These are phyloP conservation scores for Trisateles emortualis DNA, from an alignment of 2,888 invertebrate genomes.

Conservation along the genomic window DNA sequence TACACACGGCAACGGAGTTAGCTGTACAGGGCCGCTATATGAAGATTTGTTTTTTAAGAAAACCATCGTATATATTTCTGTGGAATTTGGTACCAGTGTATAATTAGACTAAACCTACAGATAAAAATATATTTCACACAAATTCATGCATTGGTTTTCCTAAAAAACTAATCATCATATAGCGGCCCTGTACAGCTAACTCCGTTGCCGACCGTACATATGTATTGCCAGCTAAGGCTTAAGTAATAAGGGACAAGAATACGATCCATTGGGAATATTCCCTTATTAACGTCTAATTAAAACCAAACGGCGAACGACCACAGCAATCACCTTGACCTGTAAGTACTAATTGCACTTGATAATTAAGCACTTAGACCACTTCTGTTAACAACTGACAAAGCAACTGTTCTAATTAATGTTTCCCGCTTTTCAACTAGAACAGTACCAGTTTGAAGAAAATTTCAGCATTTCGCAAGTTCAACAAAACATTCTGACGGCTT, in stretches of 20 bases:
- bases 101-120: too few species aligned
- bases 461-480: constrained; percentile 15
- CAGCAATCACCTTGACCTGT: constrained; percentile 15
- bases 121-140: too few species aligned
- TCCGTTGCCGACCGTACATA: too few species aligned
- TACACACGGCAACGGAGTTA: too few species aligned
- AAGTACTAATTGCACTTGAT: constrained; percentile 16
- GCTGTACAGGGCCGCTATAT: too few species aligned
- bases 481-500: constrained; percentile 27
- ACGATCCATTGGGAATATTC: not conserved
- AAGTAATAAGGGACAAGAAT: not conserved
- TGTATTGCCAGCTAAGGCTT: not conserved
- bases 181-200: too few species aligned
- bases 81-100: too few species aligned
- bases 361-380: constrained; percentile 37
- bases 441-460: constrained; percentile 12
- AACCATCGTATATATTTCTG: too few species aligned
- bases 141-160: too few species aligned
- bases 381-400: constrained; percentile 28
- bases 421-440: constrained; percentile 12
- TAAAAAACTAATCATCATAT: too few species aligned
- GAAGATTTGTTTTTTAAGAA: too few species aligned
- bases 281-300: constrained; percentile 28
- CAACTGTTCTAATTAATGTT: constrained; percentile 27
- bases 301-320: constrained; percentile 22